A percentile compares a stretch with the other conserved stretches of the same genome.
phyloP scores from a whole-genome alignment of 64 coral and sea anemone genomes.

The Catalaphyllia jardinei region DNA sequence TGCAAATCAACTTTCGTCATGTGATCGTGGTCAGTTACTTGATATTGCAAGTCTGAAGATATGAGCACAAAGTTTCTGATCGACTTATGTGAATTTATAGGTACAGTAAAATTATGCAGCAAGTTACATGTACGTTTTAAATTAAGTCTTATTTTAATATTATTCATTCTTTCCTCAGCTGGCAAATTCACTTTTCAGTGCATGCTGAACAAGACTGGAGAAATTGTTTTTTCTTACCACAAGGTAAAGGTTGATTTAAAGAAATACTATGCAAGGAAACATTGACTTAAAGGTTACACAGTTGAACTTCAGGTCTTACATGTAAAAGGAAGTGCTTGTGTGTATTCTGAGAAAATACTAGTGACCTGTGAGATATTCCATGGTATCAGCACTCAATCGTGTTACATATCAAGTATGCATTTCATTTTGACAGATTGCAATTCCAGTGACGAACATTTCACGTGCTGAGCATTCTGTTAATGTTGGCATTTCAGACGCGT shows the following conservation, averaged over 20 bases:
- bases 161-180: background rate
- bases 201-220: slow-evolving; percentile 17
- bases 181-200: slow-evolving; percentile 37
- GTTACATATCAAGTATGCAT: background rate
- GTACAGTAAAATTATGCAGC: too few species aligned
- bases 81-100: too few species aligned
- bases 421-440: slow-evolving; percentile 1
- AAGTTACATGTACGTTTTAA: too few species aligned
- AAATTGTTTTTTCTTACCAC: slow-evolving; percentile 31
- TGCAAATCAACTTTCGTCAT: too few species aligned
- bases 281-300: background rate
- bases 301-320: background rate
- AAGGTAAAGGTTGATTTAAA: background rate
- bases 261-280: background rate
- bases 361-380: background rate
- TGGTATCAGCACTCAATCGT: background rate
- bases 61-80: too few species aligned
- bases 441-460: slow-evolving; percentile 23
- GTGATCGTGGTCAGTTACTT: too few species aligned
- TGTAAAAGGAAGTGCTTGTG: too few species aligned
- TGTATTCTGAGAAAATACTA: too few species aligned
- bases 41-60: too few species aligned
- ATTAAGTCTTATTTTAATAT: too few species aligned
- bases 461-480: background rate
- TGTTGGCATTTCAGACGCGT: slow-evolving; percentile 38